Evolutionary conservation across 1,140 invertebrate species (phyloP), one percentile per base, ranked within the genome.

Genomic region (Gonatopus flavifemur): DNA sequence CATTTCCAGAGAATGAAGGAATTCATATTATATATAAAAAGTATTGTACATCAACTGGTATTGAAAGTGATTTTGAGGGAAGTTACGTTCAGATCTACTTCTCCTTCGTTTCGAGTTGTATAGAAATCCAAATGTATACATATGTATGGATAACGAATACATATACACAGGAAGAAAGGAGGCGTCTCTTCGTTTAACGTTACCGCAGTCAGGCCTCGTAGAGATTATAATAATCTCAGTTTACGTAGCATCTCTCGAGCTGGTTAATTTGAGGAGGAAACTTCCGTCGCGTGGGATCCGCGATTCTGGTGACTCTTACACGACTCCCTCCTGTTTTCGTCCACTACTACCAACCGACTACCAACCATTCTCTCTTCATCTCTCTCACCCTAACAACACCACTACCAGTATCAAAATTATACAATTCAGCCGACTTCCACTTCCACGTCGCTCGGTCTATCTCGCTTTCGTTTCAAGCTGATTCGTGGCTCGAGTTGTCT

Each of bases 171-270:
- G 53, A 53, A 55, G 65, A 67, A 73, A 72, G 64, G 62, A 59
- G 65, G 68, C 69, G 70, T 76, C 69, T 74, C 60, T 56, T 62
- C 66, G 68, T 75, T 74, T 75, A 76, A 76, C 73, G 72, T 67
- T 68, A 66, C 70, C 73, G 65, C 71, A 74, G 69, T 74, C 74
- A 70, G 64, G 70, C 69, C 69, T 70, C 64, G 63, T 60, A 65
- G 74, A 76, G 74, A 78, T 78, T 78, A 78, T 78, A 64, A 77
- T 78, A 78, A 78, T 78, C 74, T 77, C 64, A 64, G 67, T 77
- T 78, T 75, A 76, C 66, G 67, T 69, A 68, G 66, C 69, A 59
- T 71, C 70, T 74, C 69, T 60, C 62, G 50, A 57, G 69, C 60
- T 67, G 65, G 67, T 74, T 78, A 77, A 76, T 73, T 78, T 70